A percentile compares a stretch with the other conserved stretches of the same genome.
These are phyloP conservation scores for Zophobas atratus DNA, from an alignment of 1,140 invertebrate species.

Conservation along the genomic window DNA sequence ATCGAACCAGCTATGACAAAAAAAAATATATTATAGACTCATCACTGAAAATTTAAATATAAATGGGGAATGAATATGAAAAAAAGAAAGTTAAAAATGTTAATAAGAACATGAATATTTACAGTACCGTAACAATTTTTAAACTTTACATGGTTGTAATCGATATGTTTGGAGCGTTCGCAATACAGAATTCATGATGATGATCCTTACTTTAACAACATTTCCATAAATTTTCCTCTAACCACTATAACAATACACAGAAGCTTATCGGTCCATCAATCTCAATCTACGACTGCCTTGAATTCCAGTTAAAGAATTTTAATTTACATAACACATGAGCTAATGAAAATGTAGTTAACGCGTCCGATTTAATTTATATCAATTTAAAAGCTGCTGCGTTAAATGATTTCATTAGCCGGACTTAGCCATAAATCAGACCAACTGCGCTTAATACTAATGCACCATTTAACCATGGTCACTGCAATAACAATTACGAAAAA, in stretches of 20 bases:
- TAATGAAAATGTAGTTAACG: constrained; percentile 30
- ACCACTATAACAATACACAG: neutral
- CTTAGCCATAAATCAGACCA: constrained; percentile 23
- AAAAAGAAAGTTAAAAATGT: no score
- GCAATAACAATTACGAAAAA: constrained; percentile 29
- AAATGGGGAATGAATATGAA: no score
- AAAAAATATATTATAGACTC: no score
- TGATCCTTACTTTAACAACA: no score
- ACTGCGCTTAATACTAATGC: neutral
- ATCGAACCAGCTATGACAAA: no score
- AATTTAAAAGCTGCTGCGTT: constrained; percentile 11
- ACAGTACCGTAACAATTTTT: no score
- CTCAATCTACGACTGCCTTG: neutral
- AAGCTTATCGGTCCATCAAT: constrained; percentile 9
- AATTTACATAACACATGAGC: constrained; percentile 26
- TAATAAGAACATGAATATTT: no score
- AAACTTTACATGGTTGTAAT: no score
- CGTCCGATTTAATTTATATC: constrained; percentile 20
- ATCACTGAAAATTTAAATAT: no score
- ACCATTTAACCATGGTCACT: neutral
- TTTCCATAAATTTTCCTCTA: no score
- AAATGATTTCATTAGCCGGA: constrained; percentile 34
- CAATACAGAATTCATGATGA: no score
- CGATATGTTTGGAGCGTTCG: no score
- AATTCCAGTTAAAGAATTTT: constrained; percentile 16